Base-by-base conservation (phyloP, 1,140 invertebrate species). In the Apis florea region DNA sequence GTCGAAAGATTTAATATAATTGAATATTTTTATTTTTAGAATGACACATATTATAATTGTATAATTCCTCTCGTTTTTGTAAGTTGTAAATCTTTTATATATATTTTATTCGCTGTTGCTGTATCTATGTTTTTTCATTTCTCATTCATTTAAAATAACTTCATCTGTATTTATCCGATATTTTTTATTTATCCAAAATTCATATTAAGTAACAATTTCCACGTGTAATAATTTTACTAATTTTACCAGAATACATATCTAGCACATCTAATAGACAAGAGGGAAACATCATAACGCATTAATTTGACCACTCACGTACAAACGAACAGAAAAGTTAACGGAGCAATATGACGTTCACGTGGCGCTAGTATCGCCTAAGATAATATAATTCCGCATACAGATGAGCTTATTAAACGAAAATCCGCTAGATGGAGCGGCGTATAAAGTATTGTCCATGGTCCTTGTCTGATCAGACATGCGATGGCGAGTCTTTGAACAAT, bases 391-490 rank as follows among this genome's bases (percentile, higher is more conserved):
- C 24, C 83, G 85, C 85, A 86, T 85, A 86, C 84, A 86, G 84
- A 86, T 85, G 84, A 82, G 68, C 85, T 83, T 85, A 86, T 86
- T 86, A 86, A 85, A 83, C 83, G 84, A 81, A 75, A 86, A 86
- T 86, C 84, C 69, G 80, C 66, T n/a, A 74, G 68, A 86, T 82
- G 79, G 73, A 82, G 70, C 69, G 79, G 24, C 49, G 79, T 74
- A 82, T 86, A 86, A 86, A 86, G 63, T 79, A 86, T 79, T 79
- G 85, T 86, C 83, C 58, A 69, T 70, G 79, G 19, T 78, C 64
- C 69, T 86, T 86, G 79, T 85, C 85, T 85, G 85, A 86, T 86
- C 75, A 85, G 70, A 70, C 83, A 86, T 85, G 85, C 83, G 77
- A 86, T 79, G 74, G 47, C 31, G 15, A 17, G 51, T 70, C 24